phyloP scores from a whole-genome alignment of 2,113 vertebrate species.

The Anoplopoma fimbria region DNA sequence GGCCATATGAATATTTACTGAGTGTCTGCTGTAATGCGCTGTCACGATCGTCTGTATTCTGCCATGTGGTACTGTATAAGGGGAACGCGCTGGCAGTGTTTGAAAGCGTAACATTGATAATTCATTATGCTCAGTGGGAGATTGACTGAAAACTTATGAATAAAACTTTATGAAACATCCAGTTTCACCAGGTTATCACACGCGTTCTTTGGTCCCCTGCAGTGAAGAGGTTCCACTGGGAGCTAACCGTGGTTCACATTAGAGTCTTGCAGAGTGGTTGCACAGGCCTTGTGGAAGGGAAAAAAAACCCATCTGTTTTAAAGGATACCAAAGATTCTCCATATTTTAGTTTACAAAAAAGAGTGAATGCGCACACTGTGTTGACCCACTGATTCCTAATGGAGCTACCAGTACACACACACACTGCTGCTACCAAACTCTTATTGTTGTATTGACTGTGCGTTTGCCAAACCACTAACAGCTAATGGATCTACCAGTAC shows the following conservation, averaged over 20 bases:
- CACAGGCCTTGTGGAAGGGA: background rate
- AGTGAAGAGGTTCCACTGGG: constrained; percentile 15
- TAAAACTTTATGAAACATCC: constrained; percentile 66
- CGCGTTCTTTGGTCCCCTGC: background rate
- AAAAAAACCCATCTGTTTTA: background rate
- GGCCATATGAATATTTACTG: constrained; percentile 69
- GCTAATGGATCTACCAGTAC: too few relatives aligned
- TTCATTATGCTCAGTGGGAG: constrained; percentile 66
- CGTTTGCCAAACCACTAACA: too few relatives aligned
- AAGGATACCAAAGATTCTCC: background rate
- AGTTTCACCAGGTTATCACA: constrained; percentile 48
- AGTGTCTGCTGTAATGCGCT: constrained; percentile 25
- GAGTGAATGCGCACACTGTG: too few relatives aligned
- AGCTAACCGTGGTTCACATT: constrained; percentile 7
- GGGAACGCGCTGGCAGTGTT: constrained; percentile 44
- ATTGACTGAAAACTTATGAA: constrained; percentile 59
- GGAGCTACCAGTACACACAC: too few relatives aligned
- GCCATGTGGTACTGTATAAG: constrained; percentile 29
- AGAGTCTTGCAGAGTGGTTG: background rate
- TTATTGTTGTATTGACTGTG: too few relatives aligned
- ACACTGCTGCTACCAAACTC: too few relatives aligned
- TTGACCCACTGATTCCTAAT: background rate
- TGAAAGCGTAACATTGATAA: constrained; percentile 68
- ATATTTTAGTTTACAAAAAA: constrained; percentile 12
- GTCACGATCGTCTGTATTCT: constrained; percentile 36